These are phyloP conservation scores for Cerceris rybyensis DNA, from an alignment of 2,888 invertebrate species.

Conservation along the genomic window DNA sequence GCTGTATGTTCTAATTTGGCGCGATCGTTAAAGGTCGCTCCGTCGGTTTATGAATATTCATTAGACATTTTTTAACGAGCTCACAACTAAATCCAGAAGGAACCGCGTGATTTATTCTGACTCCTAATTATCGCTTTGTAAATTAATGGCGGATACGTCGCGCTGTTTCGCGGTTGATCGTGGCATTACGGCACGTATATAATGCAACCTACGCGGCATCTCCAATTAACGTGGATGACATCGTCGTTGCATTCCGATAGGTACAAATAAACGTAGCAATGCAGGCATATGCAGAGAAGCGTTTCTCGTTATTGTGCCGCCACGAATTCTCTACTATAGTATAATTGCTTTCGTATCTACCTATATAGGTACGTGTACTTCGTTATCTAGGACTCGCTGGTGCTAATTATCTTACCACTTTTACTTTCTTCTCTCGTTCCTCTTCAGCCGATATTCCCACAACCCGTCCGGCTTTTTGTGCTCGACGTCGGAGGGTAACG, in stretches of 20 bases:
- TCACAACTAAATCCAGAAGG: slow-evolving; percentile 44
- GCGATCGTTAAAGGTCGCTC: slow-evolving; percentile 68
- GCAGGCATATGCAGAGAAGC: slow-evolving; percentile 5
- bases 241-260: slow-evolving; percentile 57
- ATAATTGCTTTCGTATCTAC: slow-evolving; percentile 51
- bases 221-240: slow-evolving; percentile 62
- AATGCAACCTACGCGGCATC: slow-evolving; percentile 53
- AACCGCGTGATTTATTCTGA: slow-evolving; percentile 37
- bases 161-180: slow-evolving; percentile 50
- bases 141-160: slow-evolving; percentile 60
- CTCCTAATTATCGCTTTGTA: slow-evolving; percentile 62
- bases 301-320: slow-evolving; percentile 52
- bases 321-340: slow-evolving; percentile 32
- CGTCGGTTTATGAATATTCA: slow-evolving; percentile 68
- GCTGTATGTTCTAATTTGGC: slow-evolving; percentile 70
- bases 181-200: slow-evolving; percentile 42
- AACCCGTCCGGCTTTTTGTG: slow-evolving; percentile 3
- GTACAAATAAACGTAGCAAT: slow-evolving; percentile 51
- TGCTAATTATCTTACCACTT: slow-evolving; percentile 51
- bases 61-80: slow-evolving; percentile 64
- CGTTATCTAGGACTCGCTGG: slow-evolving; percentile 49
- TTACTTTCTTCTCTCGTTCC: not conserved
- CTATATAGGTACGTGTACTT: slow-evolving; percentile 18
- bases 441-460: not conserved
- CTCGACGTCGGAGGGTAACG: not conserved